A percentile compares a stretch with the other conserved stretches of the same genome.
Evolutionary conservation across 64 coral and sea anemone species (phyloP).

Genomic region (Astreopora myriophthalma): DNA sequence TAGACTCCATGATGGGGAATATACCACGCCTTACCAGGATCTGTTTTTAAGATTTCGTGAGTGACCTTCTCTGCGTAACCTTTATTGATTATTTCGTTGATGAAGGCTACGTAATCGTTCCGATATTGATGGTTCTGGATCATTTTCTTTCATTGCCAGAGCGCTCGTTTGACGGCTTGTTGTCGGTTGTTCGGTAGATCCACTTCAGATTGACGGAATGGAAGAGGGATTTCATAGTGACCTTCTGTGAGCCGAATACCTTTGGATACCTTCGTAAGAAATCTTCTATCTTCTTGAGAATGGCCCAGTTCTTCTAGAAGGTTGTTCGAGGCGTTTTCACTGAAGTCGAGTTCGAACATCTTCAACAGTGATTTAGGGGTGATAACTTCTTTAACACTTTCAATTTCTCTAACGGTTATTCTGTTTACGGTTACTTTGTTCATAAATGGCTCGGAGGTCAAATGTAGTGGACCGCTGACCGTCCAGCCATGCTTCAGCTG

Average conservation of each 20-base stretch:
- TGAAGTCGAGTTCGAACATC: constrained; percentile 65
- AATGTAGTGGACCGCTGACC: constrained; percentile 42
- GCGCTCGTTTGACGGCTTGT: constrained; percentile 45
- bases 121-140: constrained; percentile 32
- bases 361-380: neutral
- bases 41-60: neutral
- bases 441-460: neutral
- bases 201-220: constrained; percentile 43
- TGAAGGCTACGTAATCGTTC: constrained; percentile 31
- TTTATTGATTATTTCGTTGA: constrained; percentile 63
- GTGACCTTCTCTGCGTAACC: constrained; percentile 22
- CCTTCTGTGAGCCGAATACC: constrained; percentile 34
- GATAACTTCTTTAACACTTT: constrained; percentile 33
- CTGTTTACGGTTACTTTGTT: constrained; percentile 18
- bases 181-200: constrained; percentile 44
- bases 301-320: constrained; percentile 19
- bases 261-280: constrained; percentile 12
- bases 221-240: constrained; percentile 58
- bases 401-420: constrained; percentile 47
- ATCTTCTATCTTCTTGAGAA: constrained; percentile 64
- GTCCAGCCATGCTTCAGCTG: constrained; percentile 72
- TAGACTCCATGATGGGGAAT: constrained; percentile 29
- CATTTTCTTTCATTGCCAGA: constrained; percentile 69
- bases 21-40: constrained; percentile 43
- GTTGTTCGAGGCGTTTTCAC: neutral